A percentile compares a stretch with the other conserved stretches of the same genome.
Evolutionary conservation across 2,888 invertebrate genomes (phyloP).

Genomic region (Drosophila siamana): DNA sequence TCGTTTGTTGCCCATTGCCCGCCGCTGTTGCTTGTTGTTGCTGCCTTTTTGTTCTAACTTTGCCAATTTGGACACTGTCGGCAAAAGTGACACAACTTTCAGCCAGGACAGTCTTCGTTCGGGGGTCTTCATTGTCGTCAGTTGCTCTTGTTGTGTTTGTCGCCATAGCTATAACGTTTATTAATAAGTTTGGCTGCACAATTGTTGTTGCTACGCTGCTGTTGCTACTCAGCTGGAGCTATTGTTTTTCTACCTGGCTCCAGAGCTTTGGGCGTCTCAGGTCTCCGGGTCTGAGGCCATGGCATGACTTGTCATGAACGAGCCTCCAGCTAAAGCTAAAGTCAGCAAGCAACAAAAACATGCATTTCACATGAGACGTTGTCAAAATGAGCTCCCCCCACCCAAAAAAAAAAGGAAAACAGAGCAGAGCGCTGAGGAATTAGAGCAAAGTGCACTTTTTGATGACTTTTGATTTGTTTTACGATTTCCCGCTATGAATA

Average conservation of each 20-base stretch:
- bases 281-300: slow-evolving; percentile 27
- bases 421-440: slow-evolving; percentile 53
- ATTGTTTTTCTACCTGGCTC: slow-evolving; percentile 46
- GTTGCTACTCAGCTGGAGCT: slow-evolving; percentile 59
- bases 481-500: slow-evolving; percentile 79
- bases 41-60: slow-evolving; percentile 70
- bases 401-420: slow-evolving; percentile 6
- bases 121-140: slow-evolving; percentile 44
- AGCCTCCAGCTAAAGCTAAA: slow-evolving; percentile 2
- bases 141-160: slow-evolving; percentile 32
- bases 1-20: slow-evolving; percentile 18
- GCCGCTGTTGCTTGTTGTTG: slow-evolving; percentile 19
- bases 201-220: slow-evolving; percentile 59
- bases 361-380: slow-evolving; percentile 34
- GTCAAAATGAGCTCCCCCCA: slow-evolving; percentile 22
- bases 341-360: slow-evolving; percentile 4
- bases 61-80: slow-evolving; percentile 74
- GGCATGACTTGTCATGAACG: slow-evolving; percentile 72
- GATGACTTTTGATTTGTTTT: slow-evolving; percentile 80
- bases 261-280: not conserved
- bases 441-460: slow-evolving; percentile 79
- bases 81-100: slow-evolving; percentile 63
- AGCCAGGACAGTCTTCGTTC: slow-evolving; percentile 47
- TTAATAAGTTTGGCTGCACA: slow-evolving; percentile 70
- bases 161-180: slow-evolving; percentile 73